These are phyloP conservation scores for Papilio glaucus DNA, from an alignment of 1,140 invertebrate genomes.

Conservation along the genomic window DNA sequence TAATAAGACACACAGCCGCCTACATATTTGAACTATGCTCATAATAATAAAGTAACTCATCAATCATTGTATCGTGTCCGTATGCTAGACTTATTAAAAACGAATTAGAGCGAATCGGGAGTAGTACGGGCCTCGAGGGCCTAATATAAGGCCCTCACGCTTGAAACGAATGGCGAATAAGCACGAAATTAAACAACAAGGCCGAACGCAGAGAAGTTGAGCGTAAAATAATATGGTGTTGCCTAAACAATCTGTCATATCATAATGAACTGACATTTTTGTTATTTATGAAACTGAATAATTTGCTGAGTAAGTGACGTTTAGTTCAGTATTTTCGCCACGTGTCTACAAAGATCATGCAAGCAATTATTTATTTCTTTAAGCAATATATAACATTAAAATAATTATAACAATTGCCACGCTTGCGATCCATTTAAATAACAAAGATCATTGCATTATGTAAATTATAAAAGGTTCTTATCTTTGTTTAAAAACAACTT, in stretches of 20 bases:
- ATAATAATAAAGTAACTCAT: slow-evolving; percentile 39
- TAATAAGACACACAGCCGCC: not conserved
- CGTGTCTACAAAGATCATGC: no score
- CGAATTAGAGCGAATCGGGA: slow-evolving; percentile 49
- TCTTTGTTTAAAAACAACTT: no score
- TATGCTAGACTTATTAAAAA: slow-evolving; percentile 53
- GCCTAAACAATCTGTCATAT: not conserved
- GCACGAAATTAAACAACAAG: slow-evolving; percentile 3
- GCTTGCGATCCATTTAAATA: no score
- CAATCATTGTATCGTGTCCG: slow-evolving; percentile 46
- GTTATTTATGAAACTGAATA: not conserved
- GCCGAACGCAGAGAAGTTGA: not conserved
- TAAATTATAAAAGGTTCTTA: no score
- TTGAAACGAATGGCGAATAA: slow-evolving; percentile 19
- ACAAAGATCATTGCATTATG: no score
- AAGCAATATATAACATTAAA: no score
- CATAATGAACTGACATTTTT: not conserved
- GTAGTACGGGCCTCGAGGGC: slow-evolving; percentile 37
- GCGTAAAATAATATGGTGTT: not conserved
- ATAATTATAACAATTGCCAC: no score
- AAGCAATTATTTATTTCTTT: no score
- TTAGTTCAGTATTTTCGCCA: no score
- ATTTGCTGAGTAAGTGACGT: not conserved
- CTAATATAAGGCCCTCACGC: slow-evolving; percentile 40
- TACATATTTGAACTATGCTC: not conserved